phyloP scores from a whole-genome alignment of 2,113 vertebrate genomes.

The Halcyon malimbica region DNA sequence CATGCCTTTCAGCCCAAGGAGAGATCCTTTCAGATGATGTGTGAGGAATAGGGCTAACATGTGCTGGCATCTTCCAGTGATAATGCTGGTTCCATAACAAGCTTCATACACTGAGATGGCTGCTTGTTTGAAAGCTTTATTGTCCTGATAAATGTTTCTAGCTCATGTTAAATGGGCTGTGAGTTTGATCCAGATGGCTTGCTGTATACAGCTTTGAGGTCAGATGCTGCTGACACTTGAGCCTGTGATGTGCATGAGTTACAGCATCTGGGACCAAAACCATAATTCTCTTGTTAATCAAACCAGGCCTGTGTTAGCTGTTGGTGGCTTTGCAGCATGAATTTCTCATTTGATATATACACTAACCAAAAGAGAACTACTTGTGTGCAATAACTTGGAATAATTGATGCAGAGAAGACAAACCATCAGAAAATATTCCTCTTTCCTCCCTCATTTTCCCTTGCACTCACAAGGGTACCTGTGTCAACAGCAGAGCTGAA shows the following conservation, averaged over 20 bases:
- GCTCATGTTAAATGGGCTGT: slow-evolving; percentile 54
- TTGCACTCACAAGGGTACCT: neutral
- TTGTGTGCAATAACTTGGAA: neutral
- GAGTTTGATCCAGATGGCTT: slow-evolving; percentile 60
- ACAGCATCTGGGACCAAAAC: slow-evolving; percentile 16
- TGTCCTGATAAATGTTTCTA: slow-evolving; percentile 44
- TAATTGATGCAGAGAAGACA: neutral
- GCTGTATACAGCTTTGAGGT: slow-evolving; percentile 38
- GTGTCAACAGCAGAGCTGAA: neutral
- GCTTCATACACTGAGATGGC: neutral
- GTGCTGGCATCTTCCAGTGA: neutral
- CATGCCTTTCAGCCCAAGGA: slow-evolving; percentile 1
- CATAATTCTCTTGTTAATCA: slow-evolving; percentile 13
- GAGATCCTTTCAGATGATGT: neutral
- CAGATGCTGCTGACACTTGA: slow-evolving; percentile 50
- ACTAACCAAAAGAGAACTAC: neutral
- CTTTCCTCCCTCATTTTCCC: neutral
- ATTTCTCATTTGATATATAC: neutral
- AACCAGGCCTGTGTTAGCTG: neutral
- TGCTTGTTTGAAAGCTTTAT: slow-evolving; percentile 43
- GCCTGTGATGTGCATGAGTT: slow-evolving; percentile 22
- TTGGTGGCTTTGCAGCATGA: neutral
- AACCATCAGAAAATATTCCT: neutral
- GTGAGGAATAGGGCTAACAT: neutral
- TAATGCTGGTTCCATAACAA: neutral